Evolutionary conservation across 2,113 vertebrate species (phyloP), one percentile per base, ranked within the genome.

Genomic region (Muntiacus reevesi): DNA sequence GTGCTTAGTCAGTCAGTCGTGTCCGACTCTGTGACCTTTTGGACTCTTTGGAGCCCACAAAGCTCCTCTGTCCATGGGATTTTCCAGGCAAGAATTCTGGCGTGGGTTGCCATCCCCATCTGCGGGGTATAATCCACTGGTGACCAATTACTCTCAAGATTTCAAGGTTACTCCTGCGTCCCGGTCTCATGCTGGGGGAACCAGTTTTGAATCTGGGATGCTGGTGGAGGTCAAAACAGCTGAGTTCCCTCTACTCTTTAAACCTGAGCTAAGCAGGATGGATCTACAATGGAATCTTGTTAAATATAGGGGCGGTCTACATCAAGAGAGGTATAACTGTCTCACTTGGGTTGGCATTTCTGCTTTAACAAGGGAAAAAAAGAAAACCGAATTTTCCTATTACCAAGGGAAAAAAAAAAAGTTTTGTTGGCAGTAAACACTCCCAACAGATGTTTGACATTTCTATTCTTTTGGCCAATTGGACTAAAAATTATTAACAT

Each of bases 51-150:
- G 21, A 76, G 71, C 71, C 71, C 6, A 76, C 23, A 7, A 27
- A 11, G 36, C 71, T 43, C 71, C 36, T 43, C 71, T 43, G 71
- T 43, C 71, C 71, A 15, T 43, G 71, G 23, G 23, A 76, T 76
- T 25, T 43, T 43, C 36, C 71, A 27, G 21, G 40, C 71, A 76
- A 43, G 40, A 76, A 15, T 43, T 43, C 71, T 43, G 40, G 40
- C 0, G 0, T 76, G 71, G 23, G 40, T 43, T 40, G 71, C 40
- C 71, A 76, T 76, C 40, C 40, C 71, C 71, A 25, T 76, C 36
- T 27, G 11, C 1, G 0, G 36, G 36, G 40, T 1, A 9, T 3
- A 23, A 11, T 8, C 54, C 15, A 9, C 11, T 45, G 0, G 7
- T 0, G 33, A 82, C 62, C n/a, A 27, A 17, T 7, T 47, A 7